Base-by-base conservation (phyloP, 2,888 invertebrate species). In the Pteria penguin region DNA sequence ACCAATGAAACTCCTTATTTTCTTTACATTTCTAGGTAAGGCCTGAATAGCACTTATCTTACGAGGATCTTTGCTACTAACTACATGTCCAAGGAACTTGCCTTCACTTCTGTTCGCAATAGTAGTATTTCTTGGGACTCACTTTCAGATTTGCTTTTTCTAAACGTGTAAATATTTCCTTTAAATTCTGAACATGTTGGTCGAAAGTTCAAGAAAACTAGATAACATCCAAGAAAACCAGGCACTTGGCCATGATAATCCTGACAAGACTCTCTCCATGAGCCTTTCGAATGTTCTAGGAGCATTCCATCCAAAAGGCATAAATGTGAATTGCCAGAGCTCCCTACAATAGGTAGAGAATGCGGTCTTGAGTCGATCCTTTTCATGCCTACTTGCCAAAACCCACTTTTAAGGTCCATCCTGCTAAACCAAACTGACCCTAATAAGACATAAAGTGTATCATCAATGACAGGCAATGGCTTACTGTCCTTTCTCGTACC, bases 221-320 rank as follows among this genome's bases (percentile, higher is more conserved):
- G 4, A 74, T 72, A 3, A 79, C 75, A 65, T 80, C 80, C 26
- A 80, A 27, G 55, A 78, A 81, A 4, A 80, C 8, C 4, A 77
- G 32, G 36, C 77, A 79, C n/a, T 77, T 63, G 14, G 72, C 57
- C 81, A 73, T n/a, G n/a, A n/a, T n/a, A n/a, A n/a, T n/a, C n/a
- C n/a, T n/a, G n/a, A n/a, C n/a, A n/a, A n/a, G n/a, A n/a, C n/a
- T n/a, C n/a, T n/a, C n/a, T n/a, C n/a, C n/a, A n/a, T n/a, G 1
- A 82, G 31, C 2, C 80, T 52, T n/a, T 78, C 54, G 63, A 82
- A 82, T 3, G 76, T 82, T 4, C 76, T 76, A 29, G 33, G 65
- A 3, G 69, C 66, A 60, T 73, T 78, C 31, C 61, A 71, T 4
- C 82, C 82, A 52, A 81, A 74, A 31, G 82, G 78, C 68, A 81